Percentiles rank a stretch among this genome's conserved stretches.
Evolutionary conservation across 1,140 invertebrate genomes (phyloP).

Genomic region (Vollenhovia emeryi): DNA sequence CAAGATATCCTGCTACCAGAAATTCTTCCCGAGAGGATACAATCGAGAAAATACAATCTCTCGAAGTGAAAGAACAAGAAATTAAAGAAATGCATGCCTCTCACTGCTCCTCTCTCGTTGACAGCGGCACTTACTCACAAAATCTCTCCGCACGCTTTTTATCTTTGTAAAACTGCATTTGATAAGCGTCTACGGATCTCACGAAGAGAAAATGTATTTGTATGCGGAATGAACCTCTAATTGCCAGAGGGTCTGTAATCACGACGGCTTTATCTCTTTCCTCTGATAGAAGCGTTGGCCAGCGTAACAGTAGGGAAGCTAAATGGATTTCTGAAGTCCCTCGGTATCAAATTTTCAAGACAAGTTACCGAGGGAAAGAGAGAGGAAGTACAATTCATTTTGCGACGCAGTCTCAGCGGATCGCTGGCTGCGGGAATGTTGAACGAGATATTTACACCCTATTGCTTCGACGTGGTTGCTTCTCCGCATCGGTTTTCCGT

Average conservation of each 20-base stretch:
- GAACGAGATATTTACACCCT: background rate
- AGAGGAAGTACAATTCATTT: background rate
- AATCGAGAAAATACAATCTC: background rate
- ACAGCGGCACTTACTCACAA: background rate
- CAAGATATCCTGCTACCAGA: no score
- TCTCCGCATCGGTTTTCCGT: background rate
- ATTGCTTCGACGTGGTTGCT: background rate
- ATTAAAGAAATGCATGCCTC: background rate
- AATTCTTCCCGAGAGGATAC: no score
- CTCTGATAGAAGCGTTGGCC: conserved; percentile 51
- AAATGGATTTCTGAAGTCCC: conserved; percentile 17
- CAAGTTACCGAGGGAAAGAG: background rate
- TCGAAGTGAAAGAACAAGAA: background rate
- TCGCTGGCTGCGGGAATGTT: background rate
- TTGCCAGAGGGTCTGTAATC: conserved; percentile 20
- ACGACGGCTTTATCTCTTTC: conserved; percentile 64
- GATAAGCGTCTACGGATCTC: background rate
- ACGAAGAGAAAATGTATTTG: background rate
- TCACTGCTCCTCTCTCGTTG: background rate
- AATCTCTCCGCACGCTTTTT: background rate
- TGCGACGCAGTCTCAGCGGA: background rate
- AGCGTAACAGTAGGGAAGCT: conserved; percentile 32
- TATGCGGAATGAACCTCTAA: background rate
- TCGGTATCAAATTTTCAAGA: conserved; percentile 16
- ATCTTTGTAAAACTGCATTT: background rate